phyloP scores from a whole-genome alignment of 2,797 vertebrate species.

The Hemitrygon akajei region DNA sequence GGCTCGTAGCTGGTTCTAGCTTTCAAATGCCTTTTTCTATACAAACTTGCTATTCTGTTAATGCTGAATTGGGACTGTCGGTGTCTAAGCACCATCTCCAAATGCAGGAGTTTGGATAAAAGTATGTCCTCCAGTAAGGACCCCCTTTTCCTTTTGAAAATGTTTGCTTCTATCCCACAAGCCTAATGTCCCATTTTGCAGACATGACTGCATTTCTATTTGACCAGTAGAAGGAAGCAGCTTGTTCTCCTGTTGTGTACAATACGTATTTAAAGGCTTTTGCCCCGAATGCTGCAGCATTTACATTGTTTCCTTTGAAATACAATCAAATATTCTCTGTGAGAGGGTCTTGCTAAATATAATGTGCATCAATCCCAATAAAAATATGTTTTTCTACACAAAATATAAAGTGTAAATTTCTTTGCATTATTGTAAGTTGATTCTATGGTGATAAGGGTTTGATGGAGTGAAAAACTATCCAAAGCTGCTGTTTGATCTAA shows the following conservation, averaged over 20 bases:
- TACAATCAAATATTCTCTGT: conserved; percentile 35
- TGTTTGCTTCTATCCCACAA: conserved; percentile 19
- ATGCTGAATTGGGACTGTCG: conserved; percentile 31
- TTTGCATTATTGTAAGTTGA: background rate
- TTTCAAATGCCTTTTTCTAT: conserved; percentile 34
- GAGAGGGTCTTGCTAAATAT: conserved; percentile 29
- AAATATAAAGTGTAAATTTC: background rate
- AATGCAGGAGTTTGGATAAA: conserved; percentile 19
- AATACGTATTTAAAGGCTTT: conserved; percentile 34
- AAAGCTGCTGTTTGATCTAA: background rate
- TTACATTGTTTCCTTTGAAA: conserved; percentile 13
- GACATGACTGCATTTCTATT: conserved; percentile 24
- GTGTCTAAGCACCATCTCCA: background rate
- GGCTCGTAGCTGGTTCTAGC: conserved; percentile 61
- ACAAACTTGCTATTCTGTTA: conserved; percentile 30
- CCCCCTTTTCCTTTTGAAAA: background rate
- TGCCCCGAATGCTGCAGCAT: background rate
- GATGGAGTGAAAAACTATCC: background rate
- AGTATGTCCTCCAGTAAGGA: conserved; percentile 36
- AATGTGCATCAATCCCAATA: conserved; percentile 32
- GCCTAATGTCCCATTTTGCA: background rate
- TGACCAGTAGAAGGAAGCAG: conserved; percentile 2
- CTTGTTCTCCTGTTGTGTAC: conserved; percentile 22
- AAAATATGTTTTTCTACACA: conserved; percentile 36
- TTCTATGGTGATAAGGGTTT: background rate